Evolutionary conservation across 2,797 vertebrate genomes (phyloP), one percentile per base, ranked within the genome.

Genomic region (Odontamblyopus lacepedii): DNA sequence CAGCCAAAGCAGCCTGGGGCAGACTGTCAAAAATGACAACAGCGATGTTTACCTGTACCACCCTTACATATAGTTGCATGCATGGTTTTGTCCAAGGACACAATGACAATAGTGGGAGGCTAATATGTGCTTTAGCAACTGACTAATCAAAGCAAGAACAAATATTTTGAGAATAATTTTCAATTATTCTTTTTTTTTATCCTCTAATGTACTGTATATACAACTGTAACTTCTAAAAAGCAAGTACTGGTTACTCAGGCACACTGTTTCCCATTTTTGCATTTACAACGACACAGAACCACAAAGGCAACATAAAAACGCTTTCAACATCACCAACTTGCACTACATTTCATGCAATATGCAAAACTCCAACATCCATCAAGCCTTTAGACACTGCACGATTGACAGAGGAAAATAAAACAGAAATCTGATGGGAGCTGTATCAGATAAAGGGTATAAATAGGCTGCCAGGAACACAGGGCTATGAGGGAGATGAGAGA

Each of bases 401-500:
- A 73, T 51, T 67, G 8, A 75, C 1, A 62, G 81, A 75, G 65
- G 83, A 78, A 72, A 71, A 66, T 1, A 51, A 80, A 71, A 4
- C 63, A 53, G n/a, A 57, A 75, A 77, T 72, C 67, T 71, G 53
- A 78, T 5, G 9, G 62, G 53, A 73, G 18, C 35, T 38, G 68
- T 76, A 76, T 85, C 83, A 77, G 80, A 81, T 83, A 57, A 80
- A 75, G 76, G 78, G 80, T 56, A 56, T 82, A 67, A 77, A 74
- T 13, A 73, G 74, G 62, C 70, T 63, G 64, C 62, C 74, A 77
- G 84, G 78, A 78, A 88, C 70, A 85, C 85, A 83, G 9, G 53
- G 74, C 61, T 56, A 64, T 27, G 72, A 16, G 44, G 64, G 53
- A 73, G 72, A 83, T 64, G 76, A 77, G 64, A 78, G 38, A 63